Conservation (phyloP, 92 coral and sea anemone species). For the Pocillopora meandrina region DNA sequence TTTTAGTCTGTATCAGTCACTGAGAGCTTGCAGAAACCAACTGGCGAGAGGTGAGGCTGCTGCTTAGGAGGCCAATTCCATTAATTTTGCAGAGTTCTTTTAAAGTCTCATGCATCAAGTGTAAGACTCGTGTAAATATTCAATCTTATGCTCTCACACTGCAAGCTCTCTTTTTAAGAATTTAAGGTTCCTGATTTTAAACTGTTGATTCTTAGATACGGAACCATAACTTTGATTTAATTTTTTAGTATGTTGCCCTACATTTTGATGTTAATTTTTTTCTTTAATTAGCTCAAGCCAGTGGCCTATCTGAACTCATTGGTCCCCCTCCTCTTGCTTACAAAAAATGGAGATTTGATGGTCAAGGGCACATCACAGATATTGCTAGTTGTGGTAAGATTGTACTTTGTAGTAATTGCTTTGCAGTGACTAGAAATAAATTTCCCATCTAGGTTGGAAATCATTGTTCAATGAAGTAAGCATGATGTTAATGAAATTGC, state of each 20-base stretch:
- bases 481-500: too few relatives aligned
- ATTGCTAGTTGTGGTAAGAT: slow-evolving; percentile 93
- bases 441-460: too few relatives aligned
- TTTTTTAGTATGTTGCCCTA: too few relatives aligned
- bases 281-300: slow-evolving; percentile 78
- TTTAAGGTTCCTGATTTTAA: not conserved
- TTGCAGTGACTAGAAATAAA: not conserved
- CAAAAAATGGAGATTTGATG: slow-evolving; percentile 95
- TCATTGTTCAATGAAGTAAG: too few relatives aligned
- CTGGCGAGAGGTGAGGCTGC: slow-evolving; percentile 82
- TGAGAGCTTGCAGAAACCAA: slow-evolving; percentile 96
- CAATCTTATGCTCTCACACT: not conserved
- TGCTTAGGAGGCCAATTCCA: not conserved
- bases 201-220: not conserved
- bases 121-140: not conserved
- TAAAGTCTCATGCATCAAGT: too few relatives aligned
- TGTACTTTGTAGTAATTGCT: not conserved
- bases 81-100: too few relatives aligned
- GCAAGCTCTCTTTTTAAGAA: not conserved
- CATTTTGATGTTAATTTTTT: not conserved
- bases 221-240: not conserved
- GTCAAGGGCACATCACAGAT: slow-evolving; percentile 84
- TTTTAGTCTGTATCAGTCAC: slow-evolving; percentile 96
- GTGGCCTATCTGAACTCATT: slow-evolving; percentile 79
- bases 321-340: slow-evolving; percentile 97